These are phyloP conservation scores for Clarias platycephalus DNA, from an alignment of 2,797 vertebrate species.

Conservation along the genomic window DNA sequence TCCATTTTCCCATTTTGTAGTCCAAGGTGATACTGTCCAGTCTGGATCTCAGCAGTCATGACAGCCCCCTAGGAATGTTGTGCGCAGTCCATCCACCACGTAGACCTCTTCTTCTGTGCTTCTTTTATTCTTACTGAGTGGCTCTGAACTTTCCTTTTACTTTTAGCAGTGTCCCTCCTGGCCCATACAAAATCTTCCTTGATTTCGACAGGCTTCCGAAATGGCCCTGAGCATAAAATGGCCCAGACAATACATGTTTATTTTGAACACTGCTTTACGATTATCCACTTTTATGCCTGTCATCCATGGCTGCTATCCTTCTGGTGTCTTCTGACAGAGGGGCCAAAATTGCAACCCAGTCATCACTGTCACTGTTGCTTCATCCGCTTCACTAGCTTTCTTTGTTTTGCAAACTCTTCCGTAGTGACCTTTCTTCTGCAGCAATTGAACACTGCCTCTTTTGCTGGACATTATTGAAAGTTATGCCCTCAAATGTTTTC, in stretches of 20 bases:
- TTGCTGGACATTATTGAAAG: too few relatives aligned
- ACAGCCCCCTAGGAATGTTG: background rate
- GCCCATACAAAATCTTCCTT: background rate
- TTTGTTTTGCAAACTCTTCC: slow-evolving; percentile 13
- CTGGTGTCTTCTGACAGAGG: background rate
- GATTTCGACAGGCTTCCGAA: background rate
- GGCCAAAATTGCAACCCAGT: background rate
- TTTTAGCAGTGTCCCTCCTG: background rate
- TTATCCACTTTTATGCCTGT: background rate
- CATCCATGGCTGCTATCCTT: background rate
- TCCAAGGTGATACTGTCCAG: background rate
- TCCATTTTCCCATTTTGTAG: background rate
- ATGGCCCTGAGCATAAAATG: background rate
- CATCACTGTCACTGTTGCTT: slow-evolving; percentile 15
- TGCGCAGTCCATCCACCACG: background rate
- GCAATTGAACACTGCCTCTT: too few relatives aligned
- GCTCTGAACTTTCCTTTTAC: background rate
- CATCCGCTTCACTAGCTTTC: background rate
- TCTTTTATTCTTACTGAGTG: background rate
- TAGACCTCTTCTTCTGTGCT: background rate
- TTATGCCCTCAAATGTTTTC: too few relatives aligned
- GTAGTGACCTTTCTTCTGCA: slow-evolving; percentile 25
- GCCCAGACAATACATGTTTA: background rate
- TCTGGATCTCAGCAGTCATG: background rate
- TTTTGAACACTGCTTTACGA: background rate